Conservation (phyloP, 2,888 invertebrate species). For the Drosophila kambysellisi region DNA sequence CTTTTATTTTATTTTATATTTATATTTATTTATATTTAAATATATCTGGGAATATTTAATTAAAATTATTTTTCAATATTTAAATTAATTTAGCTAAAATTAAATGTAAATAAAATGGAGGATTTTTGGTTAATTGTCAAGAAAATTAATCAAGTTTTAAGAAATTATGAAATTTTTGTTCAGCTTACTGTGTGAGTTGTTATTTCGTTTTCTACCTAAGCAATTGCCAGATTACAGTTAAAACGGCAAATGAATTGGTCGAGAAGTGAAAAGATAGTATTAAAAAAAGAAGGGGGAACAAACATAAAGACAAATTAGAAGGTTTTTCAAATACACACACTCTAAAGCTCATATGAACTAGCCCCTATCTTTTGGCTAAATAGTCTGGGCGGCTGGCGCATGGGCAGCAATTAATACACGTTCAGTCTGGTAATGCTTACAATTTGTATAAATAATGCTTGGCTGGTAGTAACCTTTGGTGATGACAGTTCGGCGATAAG, state of each 20-base stretch:
- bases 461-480: constrained; percentile 39
- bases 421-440: constrained; percentile 49
- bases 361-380: constrained; percentile 15
- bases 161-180: neutral
- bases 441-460: constrained; percentile 48
- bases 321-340: neutral
- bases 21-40: neutral
- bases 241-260: neutral
- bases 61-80: neutral
- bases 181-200: neutral
- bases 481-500: constrained; percentile 52
- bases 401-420: constrained; percentile 41
- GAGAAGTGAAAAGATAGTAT: constrained; percentile 3
- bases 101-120: neutral
- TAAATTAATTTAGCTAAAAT: neutral
- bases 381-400: neutral
- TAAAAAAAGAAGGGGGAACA: neutral
- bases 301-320: constrained; percentile 9
- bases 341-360: neutral
- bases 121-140: neutral
- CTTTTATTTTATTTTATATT: neutral
- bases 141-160: neutral
- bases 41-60: neutral
- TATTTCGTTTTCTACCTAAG: neutral
- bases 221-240: constrained; percentile 7